Evolutionary conservation across 2,113 vertebrate species (phyloP).

Genomic region (Todiramphus saurophagus): DNA sequence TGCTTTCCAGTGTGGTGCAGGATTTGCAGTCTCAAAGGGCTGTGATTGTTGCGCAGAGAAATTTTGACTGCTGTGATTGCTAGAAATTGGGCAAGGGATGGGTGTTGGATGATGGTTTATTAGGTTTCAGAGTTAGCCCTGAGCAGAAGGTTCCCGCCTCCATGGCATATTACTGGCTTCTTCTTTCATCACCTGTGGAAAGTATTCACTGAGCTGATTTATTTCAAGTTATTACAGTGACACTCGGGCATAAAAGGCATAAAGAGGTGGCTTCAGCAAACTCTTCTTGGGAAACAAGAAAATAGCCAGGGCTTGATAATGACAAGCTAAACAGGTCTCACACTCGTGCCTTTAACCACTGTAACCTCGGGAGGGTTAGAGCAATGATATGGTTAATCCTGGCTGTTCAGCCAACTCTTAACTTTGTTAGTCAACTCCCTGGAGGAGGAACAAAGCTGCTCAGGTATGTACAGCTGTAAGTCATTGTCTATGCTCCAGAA

Average conservation of each 20-base stretch:
- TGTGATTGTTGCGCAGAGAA: background rate
- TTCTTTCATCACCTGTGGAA: background rate
- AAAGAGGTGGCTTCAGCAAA: background rate
- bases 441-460: constrained; percentile 33
- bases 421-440: constrained; percentile 35
- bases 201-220: background rate
- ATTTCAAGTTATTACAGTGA: background rate
- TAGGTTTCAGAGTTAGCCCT: background rate
- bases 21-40: background rate
- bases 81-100: background rate
- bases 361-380: background rate
- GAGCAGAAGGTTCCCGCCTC: background rate
- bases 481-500: constrained; percentile 29
- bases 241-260: background rate
- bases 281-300: background rate
- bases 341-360: background rate
- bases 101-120: background rate
- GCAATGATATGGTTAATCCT: constrained; percentile 31
- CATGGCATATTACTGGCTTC: background rate
- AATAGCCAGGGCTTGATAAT: background rate
- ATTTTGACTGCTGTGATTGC: background rate
- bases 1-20: background rate
- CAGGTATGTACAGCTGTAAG: constrained; percentile 15
- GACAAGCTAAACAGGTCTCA: background rate
- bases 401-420: constrained; percentile 2